Percentiles rank a stretch among this genome's conserved stretches.
phyloP scores from a whole-genome alignment of 2,888 invertebrate genomes.

The Teleogryllus oceanicus region DNA sequence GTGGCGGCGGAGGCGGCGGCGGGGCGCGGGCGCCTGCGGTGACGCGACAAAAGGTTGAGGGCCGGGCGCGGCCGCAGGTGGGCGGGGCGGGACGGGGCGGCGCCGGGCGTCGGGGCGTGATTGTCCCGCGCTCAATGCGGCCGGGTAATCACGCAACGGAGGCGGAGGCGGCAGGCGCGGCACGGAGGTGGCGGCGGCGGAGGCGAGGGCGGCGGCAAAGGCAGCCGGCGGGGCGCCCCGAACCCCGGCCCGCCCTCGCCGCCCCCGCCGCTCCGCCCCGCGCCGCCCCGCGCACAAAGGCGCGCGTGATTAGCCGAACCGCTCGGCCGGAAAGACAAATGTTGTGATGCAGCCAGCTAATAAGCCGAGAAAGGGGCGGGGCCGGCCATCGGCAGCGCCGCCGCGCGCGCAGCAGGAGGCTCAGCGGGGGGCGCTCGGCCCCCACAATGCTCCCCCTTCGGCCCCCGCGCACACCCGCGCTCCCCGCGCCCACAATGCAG shows the following conservation, averaged over 20 bases:
- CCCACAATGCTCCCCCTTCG: constrained; percentile 29
- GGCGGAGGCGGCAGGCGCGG: background rate
- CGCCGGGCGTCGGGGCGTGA: background rate
- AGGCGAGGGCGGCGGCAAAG: background rate
- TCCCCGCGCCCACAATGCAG: background rate
- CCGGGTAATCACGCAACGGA: background rate
- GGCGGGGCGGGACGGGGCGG: background rate
- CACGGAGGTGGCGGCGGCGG: background rate
- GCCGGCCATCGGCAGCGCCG: constrained; percentile 11
- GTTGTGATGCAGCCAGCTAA: constrained; percentile 22
- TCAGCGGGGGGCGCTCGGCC: background rate
- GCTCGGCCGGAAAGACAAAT: constrained; percentile 18
- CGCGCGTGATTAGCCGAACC: constrained; percentile 18
- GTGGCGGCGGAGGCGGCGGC: background rate
- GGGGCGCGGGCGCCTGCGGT: background rate
- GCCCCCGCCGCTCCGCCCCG: background rate
- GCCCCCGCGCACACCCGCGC: constrained; percentile 38
- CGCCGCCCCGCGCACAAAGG: constrained; percentile 1
- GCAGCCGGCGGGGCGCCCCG: background rate
- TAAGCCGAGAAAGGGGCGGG: constrained; percentile 22
- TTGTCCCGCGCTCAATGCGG: constrained; percentile 18
- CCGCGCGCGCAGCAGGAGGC: background rate
- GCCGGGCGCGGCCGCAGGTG: background rate
- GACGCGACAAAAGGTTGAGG: background rate
- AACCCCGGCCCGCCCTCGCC: background rate